Percentiles rank a stretch among this genome's conserved stretches.
Conservation (phyloP, 1,140 invertebrate genomes). For the Teleopsis dalmanni region DNA sequence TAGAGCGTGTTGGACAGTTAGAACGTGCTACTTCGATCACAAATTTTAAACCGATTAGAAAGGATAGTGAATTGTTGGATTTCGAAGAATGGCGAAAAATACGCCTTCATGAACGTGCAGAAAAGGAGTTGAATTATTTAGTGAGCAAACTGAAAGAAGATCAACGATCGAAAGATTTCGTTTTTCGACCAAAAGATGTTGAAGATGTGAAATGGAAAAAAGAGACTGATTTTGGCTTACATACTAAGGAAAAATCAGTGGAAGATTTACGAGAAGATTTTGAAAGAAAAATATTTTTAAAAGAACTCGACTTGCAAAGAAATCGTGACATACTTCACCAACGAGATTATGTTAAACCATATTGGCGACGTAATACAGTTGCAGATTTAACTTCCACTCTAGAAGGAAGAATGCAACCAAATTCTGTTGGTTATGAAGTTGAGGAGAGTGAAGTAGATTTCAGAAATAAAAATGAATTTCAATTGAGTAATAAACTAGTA, state of each 20-base stretch:
- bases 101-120: conserved; percentile 67
- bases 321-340: conserved; percentile 33
- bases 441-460: conserved; percentile 27
- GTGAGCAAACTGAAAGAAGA: conserved; percentile 69
- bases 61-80: conserved; percentile 72
- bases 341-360: conserved; percentile 66
- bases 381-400: conserved; percentile 65
- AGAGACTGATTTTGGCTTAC: conserved; percentile 66
- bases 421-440: too few species aligned
- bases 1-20: conserved; percentile 77
- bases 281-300: conserved; percentile 36
- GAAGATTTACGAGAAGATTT: conserved; percentile 73
- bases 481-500: conserved; percentile 67
- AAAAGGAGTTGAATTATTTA: conserved; percentile 70
- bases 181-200: conserved; percentile 66
- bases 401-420: conserved; percentile 47
- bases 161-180: conserved; percentile 75
- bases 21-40: conserved; percentile 64
- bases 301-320: conserved; percentile 27
- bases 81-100: conserved; percentile 80
- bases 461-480: conserved; percentile 18
- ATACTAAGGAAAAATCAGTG: conserved; percentile 77
- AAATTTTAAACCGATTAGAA: conserved; percentile 61
- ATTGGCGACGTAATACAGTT: conserved; percentile 77
- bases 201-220: conserved; percentile 63